A percentile compares a stretch with the other conserved stretches of the same genome.
Conservation (phyloP, 1,140 invertebrate genomes). For the Neoseiulus cucumeris region DNA sequence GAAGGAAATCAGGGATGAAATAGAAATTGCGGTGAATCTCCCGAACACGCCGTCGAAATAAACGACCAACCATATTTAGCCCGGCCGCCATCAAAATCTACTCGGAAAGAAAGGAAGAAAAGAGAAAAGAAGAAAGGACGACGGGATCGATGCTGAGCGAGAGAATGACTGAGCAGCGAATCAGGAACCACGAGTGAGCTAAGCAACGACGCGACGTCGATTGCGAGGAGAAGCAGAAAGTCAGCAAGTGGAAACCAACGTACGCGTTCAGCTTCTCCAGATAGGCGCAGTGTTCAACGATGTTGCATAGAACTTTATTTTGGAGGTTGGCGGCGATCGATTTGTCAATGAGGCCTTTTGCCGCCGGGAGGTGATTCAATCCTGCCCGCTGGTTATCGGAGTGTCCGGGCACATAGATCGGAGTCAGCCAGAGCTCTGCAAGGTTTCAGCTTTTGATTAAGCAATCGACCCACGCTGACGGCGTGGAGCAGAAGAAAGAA, state of each 20-base stretch:
- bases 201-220: too few relatives aligned
- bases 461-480: background rate
- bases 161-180: too few relatives aligned
- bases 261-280: background rate
- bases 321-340: background rate
- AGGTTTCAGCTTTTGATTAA: background rate
- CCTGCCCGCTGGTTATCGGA: background rate
- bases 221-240: too few relatives aligned
- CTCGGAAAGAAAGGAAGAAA: too few relatives aligned
- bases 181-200: too few relatives aligned
- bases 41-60: too few relatives aligned
- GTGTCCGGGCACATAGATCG: background rate
- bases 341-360: background rate
- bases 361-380: background rate
- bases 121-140: too few relatives aligned
- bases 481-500: background rate
- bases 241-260: background rate
- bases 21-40: too few relatives aligned
- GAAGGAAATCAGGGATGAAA: too few relatives aligned
- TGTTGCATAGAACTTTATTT: background rate
- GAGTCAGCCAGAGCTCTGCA: slow-evolving; percentile 1
- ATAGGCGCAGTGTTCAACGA: background rate
- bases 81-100: too few relatives aligned
- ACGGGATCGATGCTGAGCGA: too few relatives aligned
- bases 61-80: too few relatives aligned